Base-by-base conservation (phyloP, 2,888 invertebrate genomes). In the Baronia brevicornis region DNA sequence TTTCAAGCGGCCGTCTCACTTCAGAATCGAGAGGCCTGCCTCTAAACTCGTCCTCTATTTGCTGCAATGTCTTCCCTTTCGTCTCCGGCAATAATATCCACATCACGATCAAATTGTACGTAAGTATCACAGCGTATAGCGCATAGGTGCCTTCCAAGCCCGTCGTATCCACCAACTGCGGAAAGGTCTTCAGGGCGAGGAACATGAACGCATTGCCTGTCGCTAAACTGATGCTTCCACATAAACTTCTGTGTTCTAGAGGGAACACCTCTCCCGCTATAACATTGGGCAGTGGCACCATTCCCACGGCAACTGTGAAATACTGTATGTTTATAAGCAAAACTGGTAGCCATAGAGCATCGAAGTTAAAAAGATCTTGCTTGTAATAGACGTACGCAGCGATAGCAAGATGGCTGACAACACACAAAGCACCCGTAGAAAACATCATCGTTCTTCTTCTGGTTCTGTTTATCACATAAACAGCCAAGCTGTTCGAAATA, bases 191-290 rank as follows among this genome's bases (percentile, higher is more conserved):
- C 1, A 91, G 84, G 4, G 87, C 86, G 2, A 85, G 8, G 48
- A 91, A 91, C 41, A 87, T 86, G 24, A 87, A 79, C 1, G 79
- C 48, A 22, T 88, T 88, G 10, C 85, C 82, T 2, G 87, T 79
- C 18, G 86, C 80, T 10, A 88, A 69, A 6, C 87, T 86, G 5
- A 90, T 67, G 1, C 88, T 89, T 1, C 89, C 86, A 1, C 89
- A 90, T 0, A 88, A 61, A 11, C 88, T 88, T 30, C 89, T 75
- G 28, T 85, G 85, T 26, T 84, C 78, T 11, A 87, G 67, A 1
- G 90, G 85, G 41, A 90, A 90, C 0, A 91, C 75, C 54, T 92
- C 92, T 0, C 90, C 90, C 17, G 88, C 86, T 66, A 92, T 86
- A 3, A 90, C 87, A 73, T 89, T 90, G 0, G 91, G 91, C 35